A percentile compares a stretch with the other conserved stretches of the same genome.
These are phyloP conservation scores for Enteromius paludinosus DNA, from an alignment of 2,797 vertebrate genomes.

Conservation along the genomic window DNA sequence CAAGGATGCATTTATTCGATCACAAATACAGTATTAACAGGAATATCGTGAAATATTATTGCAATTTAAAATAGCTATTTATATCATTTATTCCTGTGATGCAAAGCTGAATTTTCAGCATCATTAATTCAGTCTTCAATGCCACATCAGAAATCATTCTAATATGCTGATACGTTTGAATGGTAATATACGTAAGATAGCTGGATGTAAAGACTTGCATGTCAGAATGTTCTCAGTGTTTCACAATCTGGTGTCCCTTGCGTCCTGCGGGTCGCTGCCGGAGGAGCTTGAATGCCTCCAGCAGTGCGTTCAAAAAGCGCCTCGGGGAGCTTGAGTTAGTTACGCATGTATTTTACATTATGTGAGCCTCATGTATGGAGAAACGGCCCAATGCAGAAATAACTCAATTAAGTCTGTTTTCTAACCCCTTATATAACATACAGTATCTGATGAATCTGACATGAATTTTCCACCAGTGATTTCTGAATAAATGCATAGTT, in stretches of 20 bases:
- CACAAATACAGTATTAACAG: neutral
- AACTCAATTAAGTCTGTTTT: constrained; percentile 17
- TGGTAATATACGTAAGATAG: neutral
- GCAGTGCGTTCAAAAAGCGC: constrained; percentile 33
- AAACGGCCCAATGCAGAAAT: neutral
- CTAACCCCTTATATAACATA: neutral
- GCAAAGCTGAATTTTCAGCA: neutral
- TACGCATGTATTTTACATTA: neutral
- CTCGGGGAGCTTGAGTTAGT: neutral
- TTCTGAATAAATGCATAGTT: constrained; percentile 1
- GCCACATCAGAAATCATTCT: neutral
- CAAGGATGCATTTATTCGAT: neutral
- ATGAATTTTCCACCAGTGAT: neutral
- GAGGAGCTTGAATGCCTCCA: constrained; percentile 10
- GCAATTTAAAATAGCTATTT: neutral
- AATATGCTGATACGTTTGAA: neutral
- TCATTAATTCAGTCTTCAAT: neutral
- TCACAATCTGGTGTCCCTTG: constrained; percentile 14
- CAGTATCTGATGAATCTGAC: constrained; percentile 22
- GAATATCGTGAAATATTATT: neutral
- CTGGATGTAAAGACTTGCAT: neutral
- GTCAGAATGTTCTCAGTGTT: neutral
- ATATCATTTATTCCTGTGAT: neutral
- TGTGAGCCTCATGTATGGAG: neutral
- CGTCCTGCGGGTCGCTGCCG: neutral